Base-by-base conservation (phyloP, 2,888 invertebrate genomes). In the Drosophila subsilvestris region DNA sequence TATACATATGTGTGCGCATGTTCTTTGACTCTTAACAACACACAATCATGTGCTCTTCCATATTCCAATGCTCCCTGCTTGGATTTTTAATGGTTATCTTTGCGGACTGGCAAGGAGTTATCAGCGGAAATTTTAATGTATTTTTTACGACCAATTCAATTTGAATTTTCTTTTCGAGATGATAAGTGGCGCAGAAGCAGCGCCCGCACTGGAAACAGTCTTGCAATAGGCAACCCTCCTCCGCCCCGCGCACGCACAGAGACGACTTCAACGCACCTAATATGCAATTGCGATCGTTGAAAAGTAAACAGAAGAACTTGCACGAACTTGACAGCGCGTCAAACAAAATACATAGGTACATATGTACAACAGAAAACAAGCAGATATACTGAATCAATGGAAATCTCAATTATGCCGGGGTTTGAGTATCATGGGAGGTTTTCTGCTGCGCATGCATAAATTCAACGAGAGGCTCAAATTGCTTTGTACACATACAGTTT, bases 401-500 rank as follows among this genome's bases (percentile, higher is more conserved):
- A 70, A 58, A 25, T 70, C 70, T 70, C 67, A 70, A 67, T 70
- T 67, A 50, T 20, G 44, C 67, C 44, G 42, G n/a, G 43, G 18
- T 58, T 70, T 47, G 44, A 51, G 37, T n/a, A n/a, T 7, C 37
- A 14, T 7, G 14, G 7, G 37, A 2, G 37, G 14, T 37, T 37
- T 37, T 37, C 37, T 37, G 37, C 37, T 7, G 14, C 37, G 37
- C 7, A 14, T 44, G 51, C 56, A 53, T 66, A 66, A 69, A 60
- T 44, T 56, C 53, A 37, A 70, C 75, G 69, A 63, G 17, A n/a
- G n/a, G 37, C 20, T 49, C 51, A 71, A 83, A 83, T 78, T 74
- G 81, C 74, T 83, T 86, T 86, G 83, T 88, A 86, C 83, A 60
- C 71, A 77, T 67, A 86, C 84, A 83, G 80, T 83, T 79, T 63